Evolutionary conservation across 2,113 vertebrate genomes (phyloP), one percentile per base, ranked within the genome.

Genomic region (Cyanoramphus novaezelandiae): DNA sequence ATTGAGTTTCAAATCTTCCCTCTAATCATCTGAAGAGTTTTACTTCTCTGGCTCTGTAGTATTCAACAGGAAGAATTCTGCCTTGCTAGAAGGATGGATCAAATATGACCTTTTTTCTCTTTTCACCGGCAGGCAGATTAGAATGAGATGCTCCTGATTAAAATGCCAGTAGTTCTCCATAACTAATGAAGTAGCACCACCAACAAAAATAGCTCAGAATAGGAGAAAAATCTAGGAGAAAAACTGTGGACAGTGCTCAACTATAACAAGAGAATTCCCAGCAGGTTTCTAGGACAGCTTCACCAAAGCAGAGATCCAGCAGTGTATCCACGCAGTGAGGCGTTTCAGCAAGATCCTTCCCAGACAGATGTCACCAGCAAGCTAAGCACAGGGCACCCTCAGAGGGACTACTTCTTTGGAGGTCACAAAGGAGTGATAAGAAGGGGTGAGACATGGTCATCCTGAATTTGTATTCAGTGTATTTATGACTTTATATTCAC

Each of bases 201-300:
- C 72, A 71, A 23, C 15, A 67, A 84, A 65, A 95, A 50, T 57
- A 65, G 60, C 68, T 63, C 81, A 24, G 71, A 80, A 71, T 37
- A 59, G 62, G 64, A 75, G 39, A n/a, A 85, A 88, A 93, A 65
- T 41, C 67, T 49, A 65, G 55, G 33, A n/a, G 33, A n/a, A 59
- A n/a, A 59, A 59, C 33, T 21, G 4, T 39, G 21, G 52, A 39
- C 64, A 52, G 44, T 25, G 55, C 69, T 93, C 59, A 35, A 65
- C 80, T 83, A 3, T 81, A 95, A 94, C 52, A 93, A 87, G 84
- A 89, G 70, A 91, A 92, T 88, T 78, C 92, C 80, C 86, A 90
- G 90, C 5, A 0, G 88, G 88, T 90, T 94, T 92, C 85, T 91
- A 82, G 72, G 62, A 55, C 62, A 77, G 52, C 62, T 65, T 81